A percentile compares a stretch with the other conserved stretches of the same genome.
Evolutionary conservation across 2,888 invertebrate genomes (phyloP).

Genomic region (Xanthia icteritia): DNA sequence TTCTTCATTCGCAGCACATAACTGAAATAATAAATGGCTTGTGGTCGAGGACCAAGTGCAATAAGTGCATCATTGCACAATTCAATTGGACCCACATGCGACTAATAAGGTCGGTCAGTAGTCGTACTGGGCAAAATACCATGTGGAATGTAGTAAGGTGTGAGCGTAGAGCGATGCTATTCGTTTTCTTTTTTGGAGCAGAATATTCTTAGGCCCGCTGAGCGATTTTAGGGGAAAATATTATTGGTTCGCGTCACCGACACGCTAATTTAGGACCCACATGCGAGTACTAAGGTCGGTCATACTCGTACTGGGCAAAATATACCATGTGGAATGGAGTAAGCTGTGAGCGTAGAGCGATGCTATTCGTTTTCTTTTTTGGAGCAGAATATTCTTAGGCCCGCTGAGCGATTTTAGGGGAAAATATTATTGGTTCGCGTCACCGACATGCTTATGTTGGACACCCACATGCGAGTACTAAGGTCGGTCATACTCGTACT

Average conservation of each 20-base stretch:
- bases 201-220: no score
- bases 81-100: conserved; percentile 79
- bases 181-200: neutral
- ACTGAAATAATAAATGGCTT: conserved; percentile 62
- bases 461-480: no score
- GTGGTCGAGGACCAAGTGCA: conserved; percentile 57
- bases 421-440: no score
- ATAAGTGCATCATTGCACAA: conserved; percentile 66
- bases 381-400: no score
- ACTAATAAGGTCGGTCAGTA: conserved; percentile 72
- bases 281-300: no score
- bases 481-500: no score
- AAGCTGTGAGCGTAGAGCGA: no score
- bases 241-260: no score
- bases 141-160: conserved; percentile 41
- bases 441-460: neutral
- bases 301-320: no score
- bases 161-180: conserved; percentile 24
- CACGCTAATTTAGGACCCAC: no score
- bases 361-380: no score
- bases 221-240: neutral
- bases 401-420: neutral
- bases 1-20: conserved; percentile 27
- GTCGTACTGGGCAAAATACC: conserved; percentile 37
- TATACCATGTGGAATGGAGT: no score